Conservation (phyloP, 1,140 invertebrate species). For the Musca vetustissima region DNA sequence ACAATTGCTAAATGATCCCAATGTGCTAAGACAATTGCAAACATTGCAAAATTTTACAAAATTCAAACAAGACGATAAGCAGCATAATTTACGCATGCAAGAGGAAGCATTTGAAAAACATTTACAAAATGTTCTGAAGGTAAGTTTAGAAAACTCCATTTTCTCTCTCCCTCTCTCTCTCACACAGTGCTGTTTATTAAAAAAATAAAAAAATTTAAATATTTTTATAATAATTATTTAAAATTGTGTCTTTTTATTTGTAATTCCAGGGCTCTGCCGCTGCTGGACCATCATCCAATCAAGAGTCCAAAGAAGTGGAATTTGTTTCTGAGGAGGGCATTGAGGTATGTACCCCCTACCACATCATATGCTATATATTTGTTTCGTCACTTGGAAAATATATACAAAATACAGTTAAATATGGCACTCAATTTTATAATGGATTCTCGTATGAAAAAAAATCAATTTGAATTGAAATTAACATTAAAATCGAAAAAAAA, state of each 20-base stretch:
- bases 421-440: too few species aligned
- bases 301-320: conserved; percentile 56
- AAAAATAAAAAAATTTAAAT: too few species aligned
- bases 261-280: conserved; percentile 35
- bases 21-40: conserved; percentile 68
- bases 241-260: conserved; percentile 22
- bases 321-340: conserved; percentile 58
- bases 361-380: too few species aligned
- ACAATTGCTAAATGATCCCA: conserved; percentile 63
- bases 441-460: too few species aligned
- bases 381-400: background rate
- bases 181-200: too few species aligned
- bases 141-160: background rate
- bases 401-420: background rate
- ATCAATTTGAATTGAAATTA: too few species aligned
- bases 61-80: conserved; percentile 67
- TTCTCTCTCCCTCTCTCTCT: too few species aligned
- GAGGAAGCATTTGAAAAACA: conserved; percentile 81
- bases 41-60: conserved; percentile 60
- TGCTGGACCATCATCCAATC: conserved; percentile 33
- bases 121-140: conserved; percentile 60
- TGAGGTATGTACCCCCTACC: conserved; percentile 47
- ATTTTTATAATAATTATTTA: background rate
- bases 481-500: too few species aligned
- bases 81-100: conserved; percentile 72